Conservation (phyloP, 1,140 invertebrate genomes). For the Holcopasites calliopsidis region DNA sequence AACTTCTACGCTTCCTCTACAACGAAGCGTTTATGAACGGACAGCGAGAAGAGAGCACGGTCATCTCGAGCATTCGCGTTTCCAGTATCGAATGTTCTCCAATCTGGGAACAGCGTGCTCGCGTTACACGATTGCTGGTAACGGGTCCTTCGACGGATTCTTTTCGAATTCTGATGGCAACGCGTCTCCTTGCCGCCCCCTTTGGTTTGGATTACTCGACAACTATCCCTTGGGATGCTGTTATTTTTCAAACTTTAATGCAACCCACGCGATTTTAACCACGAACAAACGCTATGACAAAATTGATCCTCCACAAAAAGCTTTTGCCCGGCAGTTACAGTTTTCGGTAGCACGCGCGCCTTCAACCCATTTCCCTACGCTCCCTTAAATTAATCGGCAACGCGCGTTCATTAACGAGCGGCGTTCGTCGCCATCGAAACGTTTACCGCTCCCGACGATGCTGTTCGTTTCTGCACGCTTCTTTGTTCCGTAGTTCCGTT, state of each 20-base stretch:
- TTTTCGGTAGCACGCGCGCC: not conserved
- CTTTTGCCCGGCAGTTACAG: not conserved
- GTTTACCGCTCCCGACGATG: constrained; percentile 7
- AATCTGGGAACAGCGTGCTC: not conserved
- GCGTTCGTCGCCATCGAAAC: constrained; percentile 11
- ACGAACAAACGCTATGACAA: not conserved
- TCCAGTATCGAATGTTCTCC: constrained; percentile 26
- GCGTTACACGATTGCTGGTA: constrained; percentile 28
- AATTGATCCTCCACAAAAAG: not conserved
- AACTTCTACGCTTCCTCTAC: not conserved
- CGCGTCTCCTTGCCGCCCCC: constrained; percentile 8
- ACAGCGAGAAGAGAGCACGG: not conserved
- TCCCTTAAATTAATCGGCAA: constrained; percentile 29
- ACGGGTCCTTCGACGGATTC: not conserved
- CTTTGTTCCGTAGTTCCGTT: constrained; percentile 5
- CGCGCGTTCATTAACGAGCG: constrained; percentile 26
- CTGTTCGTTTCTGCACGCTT: not conserved
- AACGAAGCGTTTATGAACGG: not conserved
- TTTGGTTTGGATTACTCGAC: constrained; percentile 22
- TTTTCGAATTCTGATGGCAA: constrained; percentile 11
- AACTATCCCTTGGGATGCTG: not conserved
- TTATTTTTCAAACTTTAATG: not conserved
- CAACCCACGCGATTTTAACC: not conserved
- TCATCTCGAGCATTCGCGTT: constrained; percentile 3
- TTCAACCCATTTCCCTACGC: not conserved